phyloP scores from a whole-genome alignment of 2,888 invertebrate species.

The Rhingia campestris region DNA sequence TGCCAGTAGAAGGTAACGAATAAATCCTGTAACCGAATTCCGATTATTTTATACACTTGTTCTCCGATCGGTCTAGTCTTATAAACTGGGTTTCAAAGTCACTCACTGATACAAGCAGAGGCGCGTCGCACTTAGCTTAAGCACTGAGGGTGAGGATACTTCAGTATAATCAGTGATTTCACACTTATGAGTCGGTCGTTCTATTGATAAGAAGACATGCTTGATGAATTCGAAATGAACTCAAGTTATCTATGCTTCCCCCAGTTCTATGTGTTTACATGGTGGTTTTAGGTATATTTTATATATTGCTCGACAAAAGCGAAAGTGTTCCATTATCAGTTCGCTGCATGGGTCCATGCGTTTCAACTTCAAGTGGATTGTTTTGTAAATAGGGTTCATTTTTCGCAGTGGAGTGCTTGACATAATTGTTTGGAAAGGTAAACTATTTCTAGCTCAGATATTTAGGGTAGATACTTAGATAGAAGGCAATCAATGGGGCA shows the following conservation, averaged over 20 bases:
- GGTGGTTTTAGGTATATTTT: background rate
- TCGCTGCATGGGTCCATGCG: background rate
- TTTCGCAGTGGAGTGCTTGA: constrained; percentile 42
- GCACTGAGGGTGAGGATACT: constrained; percentile 31
- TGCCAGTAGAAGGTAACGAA: constrained; percentile 41
- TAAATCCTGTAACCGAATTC: constrained; percentile 49
- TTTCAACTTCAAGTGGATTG: constrained; percentile 30
- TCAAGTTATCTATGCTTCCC: constrained; percentile 9
- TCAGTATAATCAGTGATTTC: constrained; percentile 53
- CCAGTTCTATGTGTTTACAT: constrained; percentile 9
- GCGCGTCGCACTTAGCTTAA: constrained; percentile 37
- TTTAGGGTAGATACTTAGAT: constrained; percentile 59
- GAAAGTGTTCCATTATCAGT: constrained; percentile 45
- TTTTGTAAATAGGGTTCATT: constrained; percentile 30
- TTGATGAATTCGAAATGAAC: constrained; percentile 35
- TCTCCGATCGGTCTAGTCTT: background rate
- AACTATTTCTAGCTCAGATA: constrained; percentile 46
- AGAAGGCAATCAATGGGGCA: constrained; percentile 42
- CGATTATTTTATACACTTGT: constrained; percentile 53
- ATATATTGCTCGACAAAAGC: constrained; percentile 13
- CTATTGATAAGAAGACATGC: constrained; percentile 49
- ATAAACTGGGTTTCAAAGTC: constrained; percentile 9
- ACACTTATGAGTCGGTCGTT: constrained; percentile 54
- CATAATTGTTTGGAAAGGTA: constrained; percentile 24
- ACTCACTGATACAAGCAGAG: constrained; percentile 28